phyloP scores from a whole-genome alignment of 2,888 invertebrate genomes.

The Strigamia crassipes region DNA sequence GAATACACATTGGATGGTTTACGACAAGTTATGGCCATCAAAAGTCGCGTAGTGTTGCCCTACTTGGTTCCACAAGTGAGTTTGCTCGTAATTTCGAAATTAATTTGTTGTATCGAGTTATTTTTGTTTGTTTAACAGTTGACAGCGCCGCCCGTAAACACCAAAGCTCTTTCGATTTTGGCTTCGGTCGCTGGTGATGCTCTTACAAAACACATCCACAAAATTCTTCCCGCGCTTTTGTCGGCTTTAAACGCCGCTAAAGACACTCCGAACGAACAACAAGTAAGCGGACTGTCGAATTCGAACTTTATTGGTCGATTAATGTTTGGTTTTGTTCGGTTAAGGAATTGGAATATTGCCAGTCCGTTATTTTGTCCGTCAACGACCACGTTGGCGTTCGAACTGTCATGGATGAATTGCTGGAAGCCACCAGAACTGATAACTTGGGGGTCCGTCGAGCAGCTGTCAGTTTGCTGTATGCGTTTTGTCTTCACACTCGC shows the following conservation, averaged over 20 bases:
- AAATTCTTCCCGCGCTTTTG: constrained; percentile 89
- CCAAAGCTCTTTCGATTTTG: constrained; percentile 89
- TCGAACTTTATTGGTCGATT: background rate
- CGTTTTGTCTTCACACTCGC: constrained; percentile 86
- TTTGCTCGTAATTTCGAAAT: background rate
- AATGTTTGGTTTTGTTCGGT: background rate
- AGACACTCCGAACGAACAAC: constrained; percentile 65
- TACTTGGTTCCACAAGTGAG: constrained; percentile 79
- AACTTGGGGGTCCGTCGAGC: constrained; percentile 71
- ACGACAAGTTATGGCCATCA: constrained; percentile 95
- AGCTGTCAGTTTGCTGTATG: constrained; percentile 82
- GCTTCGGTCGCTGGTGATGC: constrained; percentile 94
- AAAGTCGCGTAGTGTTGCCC: constrained; percentile 92
- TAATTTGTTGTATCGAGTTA: background rate
- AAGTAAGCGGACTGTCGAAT: no score
- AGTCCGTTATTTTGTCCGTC: constrained; percentile 89
- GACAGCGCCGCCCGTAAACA: constrained; percentile 85
- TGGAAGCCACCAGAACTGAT: constrained; percentile 74
- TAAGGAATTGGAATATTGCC: constrained; percentile 86
- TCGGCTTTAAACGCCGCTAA: constrained; percentile 69
- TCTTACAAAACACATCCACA: constrained; percentile 83
- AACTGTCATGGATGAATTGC: constrained; percentile 82
- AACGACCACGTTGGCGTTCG: constrained; percentile 79
- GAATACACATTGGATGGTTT: constrained; percentile 94
- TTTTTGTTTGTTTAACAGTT: constrained; percentile 65